phyloP scores from a whole-genome alignment of 2,888 invertebrate genomes.

The Magallana nippona region DNA sequence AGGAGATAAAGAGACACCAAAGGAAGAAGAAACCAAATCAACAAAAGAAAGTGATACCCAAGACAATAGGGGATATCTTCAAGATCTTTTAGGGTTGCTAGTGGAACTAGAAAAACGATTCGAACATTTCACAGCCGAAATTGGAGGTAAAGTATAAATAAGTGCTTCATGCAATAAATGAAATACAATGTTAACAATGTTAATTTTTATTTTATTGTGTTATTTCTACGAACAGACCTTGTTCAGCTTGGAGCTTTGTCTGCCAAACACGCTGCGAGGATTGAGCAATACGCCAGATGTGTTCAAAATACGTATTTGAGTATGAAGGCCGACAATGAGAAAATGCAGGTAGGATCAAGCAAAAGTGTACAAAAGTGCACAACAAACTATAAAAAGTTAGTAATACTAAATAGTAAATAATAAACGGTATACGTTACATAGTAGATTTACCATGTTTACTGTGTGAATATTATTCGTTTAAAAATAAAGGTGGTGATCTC shows the following conservation, averaged over 20 bases:
- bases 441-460: no score
- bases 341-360: constrained; percentile 42
- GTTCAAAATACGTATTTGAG: constrained; percentile 39
- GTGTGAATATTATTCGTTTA: no score
- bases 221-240: constrained; percentile 18
- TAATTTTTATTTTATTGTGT: no score
- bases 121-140: constrained; percentile 28
- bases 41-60: not conserved
- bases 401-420: no score
- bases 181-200: no score
- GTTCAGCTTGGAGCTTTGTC: constrained; percentile 46
- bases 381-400: not conserved
- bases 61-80: not conserved
- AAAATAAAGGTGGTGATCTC: no score
- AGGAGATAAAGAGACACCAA: not conserved
- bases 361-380: not conserved
- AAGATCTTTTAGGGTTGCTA: constrained; percentile 9
- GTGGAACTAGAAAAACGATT: constrained; percentile 39
- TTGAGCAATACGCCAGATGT: constrained; percentile 42
- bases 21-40: not conserved
- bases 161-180: no score
- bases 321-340: constrained; percentile 45
- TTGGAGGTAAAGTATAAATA: not conserved
- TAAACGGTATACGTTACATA: no score
- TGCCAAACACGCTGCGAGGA: constrained; percentile 40